These are phyloP conservation scores for Astyanax mexicanus DNA, from an alignment of 2,797 vertebrate genomes.

Conservation along the genomic window DNA sequence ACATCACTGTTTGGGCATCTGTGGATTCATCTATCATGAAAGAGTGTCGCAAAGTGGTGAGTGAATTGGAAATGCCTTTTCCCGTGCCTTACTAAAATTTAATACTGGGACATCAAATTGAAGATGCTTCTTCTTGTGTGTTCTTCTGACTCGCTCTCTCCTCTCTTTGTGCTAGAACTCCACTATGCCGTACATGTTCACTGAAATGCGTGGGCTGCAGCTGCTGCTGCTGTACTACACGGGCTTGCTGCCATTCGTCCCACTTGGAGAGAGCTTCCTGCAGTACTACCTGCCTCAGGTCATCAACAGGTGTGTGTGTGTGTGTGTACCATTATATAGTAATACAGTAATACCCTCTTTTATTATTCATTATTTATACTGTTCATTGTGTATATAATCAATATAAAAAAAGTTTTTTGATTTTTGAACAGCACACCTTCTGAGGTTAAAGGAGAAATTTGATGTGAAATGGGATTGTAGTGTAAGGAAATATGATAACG, in stretches of 20 bases:
- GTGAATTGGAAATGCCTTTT: not conserved
- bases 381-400: too few species aligned
- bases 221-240: constrained; percentile 87
- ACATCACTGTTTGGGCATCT: constrained; percentile 84
- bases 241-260: constrained; percentile 84
- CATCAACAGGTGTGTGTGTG: constrained; percentile 77
- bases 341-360: not conserved
- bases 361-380: not conserved
- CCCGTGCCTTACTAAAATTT: not conserved
- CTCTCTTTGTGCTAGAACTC: constrained; percentile 64
- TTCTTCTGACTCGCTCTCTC: constrained; percentile 7
- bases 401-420: too few species aligned
- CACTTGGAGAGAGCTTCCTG: constrained; percentile 85
- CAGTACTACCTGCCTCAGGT: constrained; percentile 87
- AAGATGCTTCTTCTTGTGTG: not conserved
- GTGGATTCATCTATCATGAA: constrained; percentile 73
- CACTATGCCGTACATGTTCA: constrained; percentile 88
- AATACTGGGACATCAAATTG: not conserved
- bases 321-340: too few species aligned
- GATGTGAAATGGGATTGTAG: too few species aligned
- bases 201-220: constrained; percentile 73
- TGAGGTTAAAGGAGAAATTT: too few species aligned
- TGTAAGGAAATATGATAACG: too few species aligned
- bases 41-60: constrained; percentile 78
- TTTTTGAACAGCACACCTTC: too few species aligned